Percentiles rank a stretch among this genome's conserved stretches.
Evolutionary conservation across 1,140 invertebrate genomes (phyloP).

Genomic region (Protaetia brevitarsis): DNA sequence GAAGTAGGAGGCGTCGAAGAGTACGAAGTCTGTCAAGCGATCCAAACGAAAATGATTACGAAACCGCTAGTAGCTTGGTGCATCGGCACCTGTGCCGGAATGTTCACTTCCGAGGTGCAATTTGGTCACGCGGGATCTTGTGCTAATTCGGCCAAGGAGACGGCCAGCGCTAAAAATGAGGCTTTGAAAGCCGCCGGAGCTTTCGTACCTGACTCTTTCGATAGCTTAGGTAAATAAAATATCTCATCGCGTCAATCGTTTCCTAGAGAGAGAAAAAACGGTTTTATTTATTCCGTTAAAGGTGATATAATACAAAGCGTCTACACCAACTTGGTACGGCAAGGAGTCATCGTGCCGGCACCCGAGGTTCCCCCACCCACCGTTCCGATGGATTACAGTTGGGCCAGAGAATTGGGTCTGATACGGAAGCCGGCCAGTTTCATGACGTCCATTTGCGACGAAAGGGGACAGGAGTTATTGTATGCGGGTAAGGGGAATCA

Average conservation of each 20-base stretch:
- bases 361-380: conserved; percentile 95
- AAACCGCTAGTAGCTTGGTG: conserved; percentile 99
- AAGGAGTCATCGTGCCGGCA: conserved; percentile 80
- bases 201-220: conserved; percentile 89
- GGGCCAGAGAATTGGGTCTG: conserved; percentile 96
- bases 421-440: conserved; percentile 99
- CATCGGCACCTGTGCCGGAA: conserved; percentile 74
- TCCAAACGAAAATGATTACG: conserved; percentile 77
- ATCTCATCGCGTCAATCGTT: too few relatives aligned
- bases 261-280: too few relatives aligned
- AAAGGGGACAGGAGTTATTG: conserved; percentile 94
- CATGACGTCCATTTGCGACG: conserved; percentile 99
- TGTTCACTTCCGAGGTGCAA: conserved; percentile 98
- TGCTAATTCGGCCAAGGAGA: conserved; percentile 93
- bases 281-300: too few relatives aligned
- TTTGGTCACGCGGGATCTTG: conserved; percentile 99
- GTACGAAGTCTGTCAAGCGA: conserved; percentile 91
- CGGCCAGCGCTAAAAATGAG: conserved; percentile 89
- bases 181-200: conserved; percentile 81
- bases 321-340: conserved; percentile 77
- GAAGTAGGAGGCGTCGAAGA: conserved; percentile 99
- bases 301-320: conserved; percentile 67
- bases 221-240: conserved; percentile 53
- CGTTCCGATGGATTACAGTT: conserved; percentile 99
- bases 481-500: conserved; percentile 86